Conservation (phyloP, 2,113 vertebrate species). For the Planiliza haematocheilus region DNA sequence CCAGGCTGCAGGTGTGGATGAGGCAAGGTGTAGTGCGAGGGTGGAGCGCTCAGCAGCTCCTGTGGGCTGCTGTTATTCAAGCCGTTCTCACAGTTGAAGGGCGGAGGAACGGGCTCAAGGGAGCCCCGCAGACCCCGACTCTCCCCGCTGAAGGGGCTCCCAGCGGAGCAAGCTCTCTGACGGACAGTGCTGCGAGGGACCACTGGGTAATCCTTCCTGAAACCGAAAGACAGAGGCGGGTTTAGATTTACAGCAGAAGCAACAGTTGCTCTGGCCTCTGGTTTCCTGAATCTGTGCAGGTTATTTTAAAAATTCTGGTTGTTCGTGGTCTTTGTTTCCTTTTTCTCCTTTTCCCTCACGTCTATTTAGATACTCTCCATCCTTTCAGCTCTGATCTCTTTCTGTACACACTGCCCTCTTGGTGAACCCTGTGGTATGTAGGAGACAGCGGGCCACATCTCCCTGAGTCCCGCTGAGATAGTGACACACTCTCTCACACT, state of each 20-base stretch:
- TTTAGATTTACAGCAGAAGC: constrained; percentile 6
- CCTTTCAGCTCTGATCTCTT: constrained; percentile 70
- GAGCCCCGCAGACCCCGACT: constrained; percentile 82
- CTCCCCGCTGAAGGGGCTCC: constrained; percentile 89
- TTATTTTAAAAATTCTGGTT: constrained; percentile 17
- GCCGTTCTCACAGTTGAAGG: constrained; percentile 92
- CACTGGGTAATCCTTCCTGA: constrained; percentile 94
- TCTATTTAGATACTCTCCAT: constrained; percentile 48
- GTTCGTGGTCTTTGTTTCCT: constrained; percentile 1
- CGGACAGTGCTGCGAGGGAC: constrained; percentile 92
- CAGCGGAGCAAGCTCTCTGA: constrained; percentile 88
- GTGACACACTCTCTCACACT: constrained; percentile 43
- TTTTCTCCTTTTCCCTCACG: constrained; percentile 33
- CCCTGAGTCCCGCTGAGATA: constrained; percentile 66
- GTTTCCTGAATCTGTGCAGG: not conserved
- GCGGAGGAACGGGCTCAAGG: constrained; percentile 86
- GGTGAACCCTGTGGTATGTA: constrained; percentile 76
- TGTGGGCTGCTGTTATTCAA: constrained; percentile 87
- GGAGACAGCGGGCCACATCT: constrained; percentile 75
- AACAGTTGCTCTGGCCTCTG: constrained; percentile 1
- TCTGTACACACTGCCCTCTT: constrained; percentile 69
- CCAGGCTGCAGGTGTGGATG: constrained; percentile 77
- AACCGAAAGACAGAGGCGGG: constrained; percentile 1
- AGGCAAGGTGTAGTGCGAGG: constrained; percentile 87
- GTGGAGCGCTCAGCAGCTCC: constrained; percentile 84